Conservation (phyloP, 2,113 vertebrate genomes). For the Pseudopodoces humilis region DNA sequence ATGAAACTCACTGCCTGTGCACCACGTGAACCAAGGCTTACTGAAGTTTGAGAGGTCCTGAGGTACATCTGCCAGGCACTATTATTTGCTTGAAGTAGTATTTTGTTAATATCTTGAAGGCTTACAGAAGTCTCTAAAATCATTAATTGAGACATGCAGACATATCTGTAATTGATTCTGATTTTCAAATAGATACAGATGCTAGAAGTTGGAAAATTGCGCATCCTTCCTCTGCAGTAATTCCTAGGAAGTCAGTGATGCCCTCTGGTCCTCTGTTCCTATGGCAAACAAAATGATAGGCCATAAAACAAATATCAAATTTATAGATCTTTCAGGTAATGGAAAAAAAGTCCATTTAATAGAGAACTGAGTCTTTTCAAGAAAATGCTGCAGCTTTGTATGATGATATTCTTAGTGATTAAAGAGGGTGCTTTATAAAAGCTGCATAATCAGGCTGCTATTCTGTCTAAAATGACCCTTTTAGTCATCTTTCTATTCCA, state of each 20-base stretch:
- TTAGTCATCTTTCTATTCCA: constrained; percentile 16
- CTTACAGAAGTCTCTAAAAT: background rate
- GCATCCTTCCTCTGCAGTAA: background rate
- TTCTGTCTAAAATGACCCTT: constrained; percentile 19
- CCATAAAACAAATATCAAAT: background rate
- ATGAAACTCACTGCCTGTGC: background rate
- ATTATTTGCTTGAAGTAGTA: background rate
- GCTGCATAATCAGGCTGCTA: background rate
- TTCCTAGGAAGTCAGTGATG: background rate
- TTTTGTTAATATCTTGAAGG: background rate
- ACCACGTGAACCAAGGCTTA: background rate
- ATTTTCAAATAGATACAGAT: background rate
- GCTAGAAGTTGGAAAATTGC: background rate
- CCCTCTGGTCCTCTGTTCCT: background rate
- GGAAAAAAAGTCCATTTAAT: background rate
- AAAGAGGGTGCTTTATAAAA: background rate
- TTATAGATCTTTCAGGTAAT: background rate
- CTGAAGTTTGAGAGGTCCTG: background rate
- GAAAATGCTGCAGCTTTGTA: background rate
- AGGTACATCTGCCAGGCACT: background rate
- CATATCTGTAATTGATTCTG: background rate
- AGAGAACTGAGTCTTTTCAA: background rate
- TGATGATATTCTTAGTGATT: background rate
- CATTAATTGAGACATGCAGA: background rate
- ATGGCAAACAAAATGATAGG: background rate